Evolutionary conservation across 2,888 invertebrate species (phyloP).

Genomic region (Diachrysia chrysitis): DNA sequence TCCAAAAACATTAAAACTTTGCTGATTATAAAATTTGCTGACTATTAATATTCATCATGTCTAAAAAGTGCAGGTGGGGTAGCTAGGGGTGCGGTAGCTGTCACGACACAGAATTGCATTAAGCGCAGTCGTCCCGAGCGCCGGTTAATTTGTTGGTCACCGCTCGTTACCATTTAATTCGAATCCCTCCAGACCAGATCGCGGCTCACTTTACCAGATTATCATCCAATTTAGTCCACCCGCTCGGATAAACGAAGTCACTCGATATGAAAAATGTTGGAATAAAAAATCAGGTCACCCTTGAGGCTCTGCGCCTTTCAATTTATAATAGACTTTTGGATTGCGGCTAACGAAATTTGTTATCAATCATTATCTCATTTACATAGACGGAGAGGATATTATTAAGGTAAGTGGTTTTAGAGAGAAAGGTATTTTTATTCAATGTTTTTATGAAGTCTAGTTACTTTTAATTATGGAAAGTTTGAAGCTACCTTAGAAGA

Average conservation of each 20-base stretch:
- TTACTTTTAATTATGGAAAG: background rate
- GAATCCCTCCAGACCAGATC: slow-evolving; percentile 57
- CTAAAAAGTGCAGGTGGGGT: slow-evolving; percentile 47
- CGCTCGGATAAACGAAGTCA: slow-evolving; percentile 59
- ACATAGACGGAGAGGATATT: slow-evolving; percentile 45
- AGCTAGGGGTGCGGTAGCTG: slow-evolving; percentile 34
- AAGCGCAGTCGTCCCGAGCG: slow-evolving; percentile 63
- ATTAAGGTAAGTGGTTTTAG: slow-evolving; percentile 41
- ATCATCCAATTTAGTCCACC: slow-evolving; percentile 61
- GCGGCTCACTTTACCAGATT: slow-evolving; percentile 62
- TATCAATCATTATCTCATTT: slow-evolving; percentile 52
- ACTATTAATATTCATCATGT: slow-evolving; percentile 52
- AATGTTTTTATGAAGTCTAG: slow-evolving; percentile 26
- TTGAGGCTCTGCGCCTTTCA: slow-evolving; percentile 46
- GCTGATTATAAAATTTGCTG: slow-evolving; percentile 51
- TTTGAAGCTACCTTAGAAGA: background rate
- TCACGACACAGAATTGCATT: slow-evolving; percentile 67
- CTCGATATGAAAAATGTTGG: slow-evolving; percentile 59
- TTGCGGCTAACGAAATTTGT: slow-evolving; percentile 53
- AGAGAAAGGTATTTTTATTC: slow-evolving; percentile 33
- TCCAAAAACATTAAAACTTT: slow-evolving; percentile 42
- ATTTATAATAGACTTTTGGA: slow-evolving; percentile 55
- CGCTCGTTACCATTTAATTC: slow-evolving; percentile 75
- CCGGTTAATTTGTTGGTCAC: slow-evolving; percentile 76
- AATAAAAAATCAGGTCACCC: slow-evolving; percentile 54